These are phyloP conservation scores for Cercopithecus mona DNA, from an alignment of 2,113 vertebrate genomes.

Conservation along the genomic window DNA sequence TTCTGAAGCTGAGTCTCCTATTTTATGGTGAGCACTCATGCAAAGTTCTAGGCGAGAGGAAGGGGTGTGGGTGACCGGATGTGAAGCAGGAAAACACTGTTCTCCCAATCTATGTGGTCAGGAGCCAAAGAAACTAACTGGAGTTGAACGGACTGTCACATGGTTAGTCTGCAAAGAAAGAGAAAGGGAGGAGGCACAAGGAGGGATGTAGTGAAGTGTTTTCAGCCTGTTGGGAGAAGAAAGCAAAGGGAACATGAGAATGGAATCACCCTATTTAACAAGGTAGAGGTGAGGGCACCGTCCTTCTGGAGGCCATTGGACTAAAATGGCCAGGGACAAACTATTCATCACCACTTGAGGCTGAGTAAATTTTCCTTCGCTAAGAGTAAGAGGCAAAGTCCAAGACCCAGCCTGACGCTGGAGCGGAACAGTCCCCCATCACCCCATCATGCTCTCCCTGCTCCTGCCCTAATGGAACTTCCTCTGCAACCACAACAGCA, in stretches of 20 bases:
- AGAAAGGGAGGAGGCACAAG: neutral
- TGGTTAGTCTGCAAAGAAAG: constrained; percentile 13
- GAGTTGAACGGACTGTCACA: neutral
- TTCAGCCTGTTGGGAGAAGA: neutral
- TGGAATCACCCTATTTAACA: neutral
- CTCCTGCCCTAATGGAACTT: neutral
- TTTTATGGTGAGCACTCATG: neutral
- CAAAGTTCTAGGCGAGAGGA: neutral
- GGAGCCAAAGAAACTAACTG: constrained; percentile 47
- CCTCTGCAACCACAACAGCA: neutral
- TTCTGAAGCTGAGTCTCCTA: neutral
- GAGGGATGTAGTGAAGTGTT: neutral
- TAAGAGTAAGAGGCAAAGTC: neutral
- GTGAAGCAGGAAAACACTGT: neutral
- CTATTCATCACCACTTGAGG: neutral
- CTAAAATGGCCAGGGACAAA: neutral
- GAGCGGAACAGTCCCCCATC: neutral
- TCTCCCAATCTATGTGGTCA: neutral
- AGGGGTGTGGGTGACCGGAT: neutral
- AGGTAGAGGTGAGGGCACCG: neutral
- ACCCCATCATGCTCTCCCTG: fast-evolving
- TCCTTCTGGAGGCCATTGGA: neutral
- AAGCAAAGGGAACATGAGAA: neutral
- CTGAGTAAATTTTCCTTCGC: neutral
- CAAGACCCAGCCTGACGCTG: neutral